phyloP scores from a whole-genome alignment of 1,140 invertebrate species.

The Scaptomyza hsui region DNA sequence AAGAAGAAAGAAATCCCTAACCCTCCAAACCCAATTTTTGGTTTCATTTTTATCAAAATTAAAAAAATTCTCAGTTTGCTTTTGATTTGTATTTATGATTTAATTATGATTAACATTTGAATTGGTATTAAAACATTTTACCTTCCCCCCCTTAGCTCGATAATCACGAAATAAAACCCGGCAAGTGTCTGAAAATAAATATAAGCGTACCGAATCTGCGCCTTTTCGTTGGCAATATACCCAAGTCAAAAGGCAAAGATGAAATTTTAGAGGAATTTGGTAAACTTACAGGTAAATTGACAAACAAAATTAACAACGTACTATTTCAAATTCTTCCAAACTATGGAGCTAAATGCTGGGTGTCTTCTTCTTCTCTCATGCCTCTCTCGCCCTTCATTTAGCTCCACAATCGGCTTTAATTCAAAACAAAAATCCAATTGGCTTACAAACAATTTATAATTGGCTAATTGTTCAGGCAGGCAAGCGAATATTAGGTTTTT shows the following conservation, averaged over 20 bases:
- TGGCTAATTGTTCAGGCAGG: constrained; percentile 55
- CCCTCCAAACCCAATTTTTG: constrained; percentile 1
- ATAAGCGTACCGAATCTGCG: constrained; percentile 99
- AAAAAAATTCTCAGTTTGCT: constrained; percentile 32
- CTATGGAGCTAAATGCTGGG: constrained; percentile 26
- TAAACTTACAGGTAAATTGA: constrained; percentile 99
- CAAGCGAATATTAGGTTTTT: constrained; percentile 1
- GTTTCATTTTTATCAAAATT: constrained; percentile 35
- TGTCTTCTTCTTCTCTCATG: not conserved
- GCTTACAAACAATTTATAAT: constrained; percentile 52
- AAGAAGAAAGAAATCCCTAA: not conserved
- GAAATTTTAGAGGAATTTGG: constrained; percentile 99
- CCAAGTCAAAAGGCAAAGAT: constrained; percentile 99
- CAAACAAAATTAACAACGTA: constrained; percentile 86
- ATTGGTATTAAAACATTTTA: constrained; percentile 80
- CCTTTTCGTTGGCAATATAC: constrained; percentile 99
- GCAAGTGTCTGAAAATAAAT: constrained; percentile 99
- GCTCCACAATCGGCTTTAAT: constrained; percentile 73
- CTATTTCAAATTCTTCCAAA: constrained; percentile 71
- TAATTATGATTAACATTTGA: constrained; percentile 57
- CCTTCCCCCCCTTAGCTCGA: constrained; percentile 92
- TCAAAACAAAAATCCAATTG: constrained; percentile 83
- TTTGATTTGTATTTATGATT: constrained; percentile 64
- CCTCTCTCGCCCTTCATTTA: constrained; percentile 11
- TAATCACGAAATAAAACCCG: constrained; percentile 99